These are phyloP conservation scores for Octonoba sinensis DNA, from an alignment of 2,888 invertebrate genomes.

Conservation along the genomic window DNA sequence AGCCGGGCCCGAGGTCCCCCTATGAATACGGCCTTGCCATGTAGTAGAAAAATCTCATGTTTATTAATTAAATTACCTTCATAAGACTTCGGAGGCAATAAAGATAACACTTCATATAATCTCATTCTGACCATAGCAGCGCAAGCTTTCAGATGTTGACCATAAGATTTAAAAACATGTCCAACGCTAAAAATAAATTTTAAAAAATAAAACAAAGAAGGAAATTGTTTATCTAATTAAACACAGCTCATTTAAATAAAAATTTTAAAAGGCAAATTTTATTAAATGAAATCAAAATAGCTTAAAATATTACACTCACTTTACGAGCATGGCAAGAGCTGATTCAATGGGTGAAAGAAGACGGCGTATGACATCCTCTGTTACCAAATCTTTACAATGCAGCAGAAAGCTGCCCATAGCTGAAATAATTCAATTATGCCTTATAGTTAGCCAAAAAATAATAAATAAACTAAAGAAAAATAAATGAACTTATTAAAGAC, in stretches of 20 bases:
- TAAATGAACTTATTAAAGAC: neutral
- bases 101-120: slow-evolving; percentile 87
- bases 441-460: neutral
- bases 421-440: neutral
- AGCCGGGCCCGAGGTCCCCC: too few species aligned
- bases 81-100: slow-evolving; percentile 83
- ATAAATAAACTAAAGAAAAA: neutral
- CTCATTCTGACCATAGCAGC: slow-evolving; percentile 93
- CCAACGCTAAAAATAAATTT: slow-evolving; percentile 78
- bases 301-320: slow-evolving; percentile 76
- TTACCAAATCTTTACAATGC: slow-evolving; percentile 90
- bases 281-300: too few species aligned
- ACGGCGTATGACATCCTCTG: slow-evolving; percentile 91
- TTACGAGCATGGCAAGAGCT: slow-evolving; percentile 92
- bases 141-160: slow-evolving; percentile 92
- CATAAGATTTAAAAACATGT: slow-evolving; percentile 87
- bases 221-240: neutral
- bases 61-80: slow-evolving; percentile 75
- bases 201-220: neutral
- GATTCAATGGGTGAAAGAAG: slow-evolving; percentile 93
- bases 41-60: too few species aligned
- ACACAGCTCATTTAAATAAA: neutral
- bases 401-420: slow-evolving; percentile 94
- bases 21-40: too few species aligned
- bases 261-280: neutral